Conservation (phyloP, 1,140 invertebrate species). For the Mercenaria mercenaria region DNA sequence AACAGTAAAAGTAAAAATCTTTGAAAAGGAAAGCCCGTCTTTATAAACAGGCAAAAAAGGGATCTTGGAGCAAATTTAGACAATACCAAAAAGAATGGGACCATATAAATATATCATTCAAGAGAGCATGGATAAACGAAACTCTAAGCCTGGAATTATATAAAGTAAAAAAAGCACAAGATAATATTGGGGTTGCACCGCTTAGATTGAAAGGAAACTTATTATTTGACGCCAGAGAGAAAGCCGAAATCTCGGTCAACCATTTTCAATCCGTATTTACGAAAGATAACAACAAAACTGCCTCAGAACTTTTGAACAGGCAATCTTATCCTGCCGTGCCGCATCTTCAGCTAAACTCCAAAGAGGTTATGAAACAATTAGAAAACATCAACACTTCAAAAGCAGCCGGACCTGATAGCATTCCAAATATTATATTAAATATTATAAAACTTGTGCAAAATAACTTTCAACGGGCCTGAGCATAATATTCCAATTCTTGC, state of each 20-base stretch:
- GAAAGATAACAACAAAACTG: not conserved
- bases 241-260: not conserved
- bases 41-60: constrained; percentile 37
- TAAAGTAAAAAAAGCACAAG: constrained; percentile 62
- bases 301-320: not conserved
- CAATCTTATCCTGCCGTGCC: not conserved
- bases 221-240: not conserved
- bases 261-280: constrained; percentile 66
- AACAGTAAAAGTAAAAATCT: constrained; percentile 39
- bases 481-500: too few relatives aligned
- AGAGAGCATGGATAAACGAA: constrained; percentile 54
- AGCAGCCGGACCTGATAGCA: not conserved
- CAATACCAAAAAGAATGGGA: constrained; percentile 53
- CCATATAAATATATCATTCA: constrained; percentile 60
- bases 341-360: not conserved
- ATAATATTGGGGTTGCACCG: constrained; percentile 63
- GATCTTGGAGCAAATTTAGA: constrained; percentile 1
- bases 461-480: too few relatives aligned
- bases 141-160: constrained; percentile 70
- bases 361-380: constrained; percentile 24
- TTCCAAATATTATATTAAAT: not conserved
- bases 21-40: constrained; percentile 37
- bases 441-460: too few relatives aligned
- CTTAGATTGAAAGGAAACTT: constrained; percentile 49
- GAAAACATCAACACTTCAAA: not conserved